Conservation (phyloP, 2,797 vertebrate genomes). For the Aphelocoma californica region DNA sequence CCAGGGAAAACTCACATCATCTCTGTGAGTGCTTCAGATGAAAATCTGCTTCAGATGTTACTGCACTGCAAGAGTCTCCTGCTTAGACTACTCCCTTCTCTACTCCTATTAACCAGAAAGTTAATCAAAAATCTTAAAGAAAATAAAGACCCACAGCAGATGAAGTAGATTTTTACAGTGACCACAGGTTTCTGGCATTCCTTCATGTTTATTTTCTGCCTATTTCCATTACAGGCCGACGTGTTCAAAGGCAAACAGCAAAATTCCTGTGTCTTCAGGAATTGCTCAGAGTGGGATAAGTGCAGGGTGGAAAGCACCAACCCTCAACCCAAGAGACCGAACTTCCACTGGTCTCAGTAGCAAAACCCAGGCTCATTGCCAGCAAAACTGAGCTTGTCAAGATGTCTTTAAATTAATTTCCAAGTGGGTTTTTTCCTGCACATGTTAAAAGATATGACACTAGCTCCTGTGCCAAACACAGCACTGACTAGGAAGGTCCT, state of each 20-base stretch:
- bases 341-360: not conserved
- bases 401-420: not conserved
- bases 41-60: not conserved
- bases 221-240: not conserved
- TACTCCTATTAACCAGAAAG: not conserved
- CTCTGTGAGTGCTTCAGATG: not conserved
- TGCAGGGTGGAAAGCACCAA: not conserved
- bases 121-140: not conserved
- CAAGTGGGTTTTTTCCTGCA: rapidly evolving
- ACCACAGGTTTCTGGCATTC: not conserved
- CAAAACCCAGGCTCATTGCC: not conserved
- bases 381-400: not conserved
- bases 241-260: not conserved
- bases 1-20: not conserved
- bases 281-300: not conserved
- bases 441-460: not conserved
- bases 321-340: not conserved
- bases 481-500: not conserved
- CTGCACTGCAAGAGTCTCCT: not conserved
- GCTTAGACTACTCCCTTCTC: not conserved
- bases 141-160: not conserved
- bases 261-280: not conserved
- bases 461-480: not conserved
- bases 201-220: not conserved
- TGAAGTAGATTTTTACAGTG: not conserved